Evolutionary conservation across 2,113 vertebrate species (phyloP).

Genomic region (Circaetus cinerascens): DNA sequence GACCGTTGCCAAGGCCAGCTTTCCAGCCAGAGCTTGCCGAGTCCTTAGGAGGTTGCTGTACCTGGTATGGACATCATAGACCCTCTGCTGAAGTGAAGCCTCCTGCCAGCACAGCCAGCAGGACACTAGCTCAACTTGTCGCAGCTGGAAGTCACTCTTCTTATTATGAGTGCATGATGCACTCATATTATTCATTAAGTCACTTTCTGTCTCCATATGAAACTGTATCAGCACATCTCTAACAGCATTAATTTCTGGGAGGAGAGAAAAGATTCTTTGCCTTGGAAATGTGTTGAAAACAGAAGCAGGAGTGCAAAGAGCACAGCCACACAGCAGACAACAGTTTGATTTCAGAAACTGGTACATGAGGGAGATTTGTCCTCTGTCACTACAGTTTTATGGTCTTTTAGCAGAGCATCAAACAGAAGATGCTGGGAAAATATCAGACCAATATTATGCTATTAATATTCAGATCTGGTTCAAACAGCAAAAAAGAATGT

Average conservation of each 20-base stretch:
- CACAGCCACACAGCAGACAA: neutral
- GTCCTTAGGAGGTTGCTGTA: neutral
- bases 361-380: neutral
- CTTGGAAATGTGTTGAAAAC: neutral
- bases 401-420: neutral
- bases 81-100: neutral
- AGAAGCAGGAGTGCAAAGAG: neutral
- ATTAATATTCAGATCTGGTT: neutral
- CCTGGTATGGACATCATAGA: neutral
- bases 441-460: neutral
- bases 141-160: neutral
- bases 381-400: neutral
- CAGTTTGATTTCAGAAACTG: neutral
- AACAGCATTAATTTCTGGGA: neutral
- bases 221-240: neutral
- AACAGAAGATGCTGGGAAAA: neutral
- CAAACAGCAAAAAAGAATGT: neutral
- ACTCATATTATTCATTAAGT: neutral
- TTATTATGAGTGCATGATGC: neutral
- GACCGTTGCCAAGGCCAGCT: fast-evolving
- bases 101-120: neutral
- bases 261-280: neutral
- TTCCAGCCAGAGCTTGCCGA: neutral
- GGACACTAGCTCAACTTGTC: neutral
- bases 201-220: neutral